Percentiles rank a stretch among this genome's conserved stretches.
phyloP scores from a whole-genome alignment of 2,113 vertebrate species.

The Penelope pileata region DNA sequence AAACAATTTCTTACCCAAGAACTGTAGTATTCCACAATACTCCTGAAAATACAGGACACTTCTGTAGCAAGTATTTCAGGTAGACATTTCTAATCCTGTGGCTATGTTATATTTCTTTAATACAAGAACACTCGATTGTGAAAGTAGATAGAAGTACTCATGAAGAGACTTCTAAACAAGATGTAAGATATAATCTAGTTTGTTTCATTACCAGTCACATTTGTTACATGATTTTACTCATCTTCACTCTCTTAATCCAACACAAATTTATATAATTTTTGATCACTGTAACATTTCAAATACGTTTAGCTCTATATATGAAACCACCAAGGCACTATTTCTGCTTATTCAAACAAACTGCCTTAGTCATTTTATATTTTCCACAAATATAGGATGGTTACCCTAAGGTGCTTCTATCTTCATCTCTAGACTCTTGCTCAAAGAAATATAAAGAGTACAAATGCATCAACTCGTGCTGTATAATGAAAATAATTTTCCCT shows the following conservation, averaged over 20 bases:
- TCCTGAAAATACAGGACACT: neutral
- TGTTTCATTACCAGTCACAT: neutral
- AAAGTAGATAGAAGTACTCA: neutral
- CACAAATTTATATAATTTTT: neutral
- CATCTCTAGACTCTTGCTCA: too few relatives aligned
- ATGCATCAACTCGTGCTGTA: neutral
- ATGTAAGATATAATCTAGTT: neutral
- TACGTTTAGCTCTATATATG: neutral
- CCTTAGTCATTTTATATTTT: neutral
- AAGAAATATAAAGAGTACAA: too few relatives aligned
- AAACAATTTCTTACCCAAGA: neutral
- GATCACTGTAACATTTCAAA: neutral
- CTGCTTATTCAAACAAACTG: neutral
- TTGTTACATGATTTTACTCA: neutral
- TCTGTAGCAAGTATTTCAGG: neutral
- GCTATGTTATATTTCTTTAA: neutral
- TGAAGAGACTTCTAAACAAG: neutral
- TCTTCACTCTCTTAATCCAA: neutral
- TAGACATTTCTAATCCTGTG: neutral
- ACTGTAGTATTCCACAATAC: neutral
- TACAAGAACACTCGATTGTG: neutral
- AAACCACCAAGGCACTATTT: neutral
- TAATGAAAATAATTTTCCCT: neutral
- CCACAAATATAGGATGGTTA: too few relatives aligned
- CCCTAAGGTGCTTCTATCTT: too few relatives aligned